These are phyloP conservation scores for Sabellastarte sp. DNA, from an alignment of 2,888 invertebrate species.

Conservation along the genomic window DNA sequence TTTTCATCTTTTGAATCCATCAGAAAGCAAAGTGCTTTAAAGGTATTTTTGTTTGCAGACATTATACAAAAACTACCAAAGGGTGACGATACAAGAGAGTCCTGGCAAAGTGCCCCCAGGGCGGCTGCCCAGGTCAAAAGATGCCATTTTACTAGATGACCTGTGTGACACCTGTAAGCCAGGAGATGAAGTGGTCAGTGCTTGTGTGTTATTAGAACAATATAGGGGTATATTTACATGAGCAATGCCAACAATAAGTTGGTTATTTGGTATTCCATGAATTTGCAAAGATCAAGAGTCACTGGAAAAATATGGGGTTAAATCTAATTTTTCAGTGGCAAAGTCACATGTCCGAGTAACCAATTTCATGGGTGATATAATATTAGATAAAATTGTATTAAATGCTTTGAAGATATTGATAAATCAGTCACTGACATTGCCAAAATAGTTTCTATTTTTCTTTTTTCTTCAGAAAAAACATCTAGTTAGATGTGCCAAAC, in stretches of 20 bases:
- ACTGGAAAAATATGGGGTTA: too few species aligned
- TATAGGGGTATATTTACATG: not conserved
- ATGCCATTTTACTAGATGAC: conserved; percentile 90
- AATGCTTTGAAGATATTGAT: too few species aligned
- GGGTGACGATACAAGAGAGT: conserved; percentile 95
- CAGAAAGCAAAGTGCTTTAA: not conserved
- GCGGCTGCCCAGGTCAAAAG: conserved; percentile 94
- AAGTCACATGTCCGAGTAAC: too few species aligned
- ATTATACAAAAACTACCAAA: conserved; percentile 96
- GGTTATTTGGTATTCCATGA: not conserved
- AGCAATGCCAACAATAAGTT: too few species aligned
- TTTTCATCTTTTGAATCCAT: not conserved
- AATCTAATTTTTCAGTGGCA: too few species aligned
- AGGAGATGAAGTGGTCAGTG: conserved; percentile 86
- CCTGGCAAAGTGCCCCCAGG: conserved; percentile 98
- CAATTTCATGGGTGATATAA: too few species aligned
- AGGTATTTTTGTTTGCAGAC: conserved; percentile 69
- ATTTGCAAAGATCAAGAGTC: too few species aligned
- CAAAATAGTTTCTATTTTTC: too few species aligned
- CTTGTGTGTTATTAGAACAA: not conserved
- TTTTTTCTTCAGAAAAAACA: too few species aligned
- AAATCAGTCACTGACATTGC: too few species aligned
- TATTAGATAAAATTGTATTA: too few species aligned
- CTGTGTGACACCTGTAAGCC: conserved; percentile 96
- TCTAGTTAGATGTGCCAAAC: too few species aligned